Conservation (phyloP, 2,888 invertebrate genomes). For the Troides aeacus region DNA sequence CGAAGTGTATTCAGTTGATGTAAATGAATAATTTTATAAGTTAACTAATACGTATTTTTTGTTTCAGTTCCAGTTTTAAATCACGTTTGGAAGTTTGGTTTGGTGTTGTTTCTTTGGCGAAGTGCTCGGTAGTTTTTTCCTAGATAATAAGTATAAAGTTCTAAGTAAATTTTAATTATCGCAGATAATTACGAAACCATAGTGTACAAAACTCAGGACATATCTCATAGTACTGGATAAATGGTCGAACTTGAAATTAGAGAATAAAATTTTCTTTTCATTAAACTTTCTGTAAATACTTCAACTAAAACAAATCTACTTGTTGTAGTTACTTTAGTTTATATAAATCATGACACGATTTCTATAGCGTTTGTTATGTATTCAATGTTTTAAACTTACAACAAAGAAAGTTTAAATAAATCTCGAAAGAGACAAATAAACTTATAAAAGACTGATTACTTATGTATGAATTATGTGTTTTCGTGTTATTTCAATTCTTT, state of each 20-base stretch:
- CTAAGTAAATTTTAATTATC: slow-evolving; percentile 7
- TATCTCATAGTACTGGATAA: slow-evolving; percentile 14
- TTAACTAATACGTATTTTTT: neutral
- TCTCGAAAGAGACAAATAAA: slow-evolving; percentile 48
- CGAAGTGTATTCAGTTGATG: neutral
- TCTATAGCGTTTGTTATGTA: slow-evolving; percentile 1
- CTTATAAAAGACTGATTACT: slow-evolving; percentile 69
- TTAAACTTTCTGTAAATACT: slow-evolving; percentile 29
- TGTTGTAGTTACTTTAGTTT: neutral
- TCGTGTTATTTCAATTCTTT: slow-evolving; percentile 4
- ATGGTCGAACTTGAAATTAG: slow-evolving; percentile 2
- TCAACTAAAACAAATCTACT: neutral
- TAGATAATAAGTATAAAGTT: slow-evolving; percentile 29
- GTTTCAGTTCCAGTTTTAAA: slow-evolving; percentile 61
- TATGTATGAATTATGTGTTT: slow-evolving; percentile 40
- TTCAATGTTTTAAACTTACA: slow-evolving; percentile 9
- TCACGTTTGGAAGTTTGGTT: slow-evolving; percentile 53
- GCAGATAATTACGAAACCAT: slow-evolving; percentile 20
- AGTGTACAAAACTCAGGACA: slow-evolving; percentile 25
- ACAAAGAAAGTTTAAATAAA: slow-evolving; percentile 27
- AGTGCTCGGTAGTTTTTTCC: slow-evolving; percentile 65
- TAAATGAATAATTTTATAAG: neutral
- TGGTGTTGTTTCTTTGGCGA: slow-evolving; percentile 55
- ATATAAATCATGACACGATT: neutral
- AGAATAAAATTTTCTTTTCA: slow-evolving; percentile 24